Evolutionary conservation across 2,888 invertebrate genomes (phyloP).

Genomic region (Apodemia zela): DNA sequence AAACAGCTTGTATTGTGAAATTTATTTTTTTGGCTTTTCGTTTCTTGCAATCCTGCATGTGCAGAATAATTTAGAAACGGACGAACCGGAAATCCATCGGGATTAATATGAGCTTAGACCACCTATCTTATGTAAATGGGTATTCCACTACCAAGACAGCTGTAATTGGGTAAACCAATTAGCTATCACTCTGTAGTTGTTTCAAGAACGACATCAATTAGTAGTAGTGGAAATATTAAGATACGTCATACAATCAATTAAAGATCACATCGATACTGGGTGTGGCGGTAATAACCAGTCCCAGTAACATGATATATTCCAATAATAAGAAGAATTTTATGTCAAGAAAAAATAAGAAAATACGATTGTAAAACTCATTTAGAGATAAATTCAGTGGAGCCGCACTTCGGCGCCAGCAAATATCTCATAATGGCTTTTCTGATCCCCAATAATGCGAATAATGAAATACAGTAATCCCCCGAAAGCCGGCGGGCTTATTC

Average conservation of each 20-base stretch:
- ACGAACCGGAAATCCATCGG: too few relatives aligned
- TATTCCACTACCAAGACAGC: too few relatives aligned
- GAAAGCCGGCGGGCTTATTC: constrained; percentile 7
- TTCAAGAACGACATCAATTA: neutral
- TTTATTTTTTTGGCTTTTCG: too few relatives aligned
- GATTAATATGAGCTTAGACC: too few relatives aligned
- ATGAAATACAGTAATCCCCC: constrained; percentile 20
- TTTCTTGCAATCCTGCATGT: too few relatives aligned
- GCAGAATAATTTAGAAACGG: too few relatives aligned
- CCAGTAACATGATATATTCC: neutral
- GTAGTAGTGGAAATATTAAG: too few relatives aligned
- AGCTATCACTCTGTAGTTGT: too few relatives aligned
- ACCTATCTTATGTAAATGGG: too few relatives aligned
- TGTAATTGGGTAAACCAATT: too few relatives aligned
- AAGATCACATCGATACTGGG: neutral
- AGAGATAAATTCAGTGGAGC: constrained; percentile 19
- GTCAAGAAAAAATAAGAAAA: neutral
- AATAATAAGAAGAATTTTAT: too few relatives aligned
- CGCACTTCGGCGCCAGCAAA: constrained; percentile 6
- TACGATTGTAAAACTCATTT: constrained; percentile 7
- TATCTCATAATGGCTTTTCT: constrained; percentile 21
- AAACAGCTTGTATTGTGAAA: too few relatives aligned
- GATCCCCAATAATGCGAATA: constrained; percentile 22
- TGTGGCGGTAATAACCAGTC: neutral
- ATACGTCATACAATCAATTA: neutral